These are phyloP conservation scores for Holacanthella duospinosa DNA, from an alignment of 2,888 invertebrate genomes.

Conservation along the genomic window DNA sequence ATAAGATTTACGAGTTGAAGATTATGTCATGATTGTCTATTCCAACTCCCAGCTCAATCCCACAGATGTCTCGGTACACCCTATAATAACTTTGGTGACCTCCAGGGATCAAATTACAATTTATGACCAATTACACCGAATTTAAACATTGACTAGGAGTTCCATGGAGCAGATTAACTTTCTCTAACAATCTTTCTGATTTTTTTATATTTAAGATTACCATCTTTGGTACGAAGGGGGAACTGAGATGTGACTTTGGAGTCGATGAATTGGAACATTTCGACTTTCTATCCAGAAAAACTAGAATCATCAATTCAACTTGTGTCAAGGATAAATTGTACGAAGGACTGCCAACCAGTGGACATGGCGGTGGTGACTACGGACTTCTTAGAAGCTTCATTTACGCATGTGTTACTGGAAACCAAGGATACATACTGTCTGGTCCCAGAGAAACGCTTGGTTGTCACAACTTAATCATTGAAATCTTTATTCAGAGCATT, in stretches of 20 bases:
- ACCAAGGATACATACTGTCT: slow-evolving; percentile 27
- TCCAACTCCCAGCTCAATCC: no score
- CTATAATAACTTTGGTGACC: no score
- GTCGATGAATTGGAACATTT: slow-evolving; percentile 27
- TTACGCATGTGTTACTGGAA: slow-evolving; percentile 30
- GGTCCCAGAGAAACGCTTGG: slow-evolving; percentile 34
- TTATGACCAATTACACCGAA: no score
- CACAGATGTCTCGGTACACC: no score
- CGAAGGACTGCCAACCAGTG: slow-evolving; percentile 18
- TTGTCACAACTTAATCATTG: slow-evolving; percentile 10
- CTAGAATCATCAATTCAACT: slow-evolving; percentile 20
- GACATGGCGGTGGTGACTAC: slow-evolving; percentile 32
- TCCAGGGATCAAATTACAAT: no score
- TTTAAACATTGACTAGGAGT: no score
- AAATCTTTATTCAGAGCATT: no score
- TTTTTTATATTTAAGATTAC: slow-evolving; percentile 35
- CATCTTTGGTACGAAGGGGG: slow-evolving; percentile 43
- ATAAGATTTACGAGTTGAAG: no score
- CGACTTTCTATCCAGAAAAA: slow-evolving; percentile 32
- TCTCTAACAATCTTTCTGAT: background rate
- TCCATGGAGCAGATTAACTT: no score
- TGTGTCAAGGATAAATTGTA: slow-evolving; percentile 1
- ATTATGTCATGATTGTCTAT: no score
- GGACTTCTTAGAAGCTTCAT: slow-evolving; percentile 27
- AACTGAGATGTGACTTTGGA: slow-evolving; percentile 36